A percentile compares a stretch with the other conserved stretches of the same genome.
These are phyloP conservation scores for Steinernema hermaphroditum DNA, from an alignment of 2,888 invertebrate genomes.

Conservation along the genomic window DNA sequence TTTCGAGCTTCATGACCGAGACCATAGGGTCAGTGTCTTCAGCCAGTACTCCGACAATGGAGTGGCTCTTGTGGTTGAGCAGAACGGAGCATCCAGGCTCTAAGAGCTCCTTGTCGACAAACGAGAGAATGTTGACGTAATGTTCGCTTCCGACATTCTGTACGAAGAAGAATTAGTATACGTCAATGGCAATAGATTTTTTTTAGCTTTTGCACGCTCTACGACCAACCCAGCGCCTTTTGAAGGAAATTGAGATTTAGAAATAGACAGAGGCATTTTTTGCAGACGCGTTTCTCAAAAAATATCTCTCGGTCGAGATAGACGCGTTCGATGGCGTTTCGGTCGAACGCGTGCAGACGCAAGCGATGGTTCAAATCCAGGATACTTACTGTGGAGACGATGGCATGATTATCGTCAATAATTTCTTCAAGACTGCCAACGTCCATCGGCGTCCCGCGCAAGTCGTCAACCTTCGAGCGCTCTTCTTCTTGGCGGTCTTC, in stretches of 20 bases:
- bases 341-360: too few relatives aligned
- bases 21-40: constrained; percentile 99
- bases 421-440: constrained; percentile 99
- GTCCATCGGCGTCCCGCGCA: constrained; percentile 98
- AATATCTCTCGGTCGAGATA: too few relatives aligned
- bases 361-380: too few relatives aligned
- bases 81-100: constrained; percentile 98
- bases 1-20: constrained; percentile 98
- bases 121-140: constrained; percentile 96
- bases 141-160: constrained; percentile 89
- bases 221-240: too few relatives aligned
- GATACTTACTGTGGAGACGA: constrained; percentile 74
- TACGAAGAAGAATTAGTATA: constrained; percentile 35
- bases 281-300: too few relatives aligned
- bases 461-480: constrained; percentile 94
- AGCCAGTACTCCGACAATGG: constrained; percentile 96
- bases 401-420: constrained; percentile 99
- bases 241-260: neutral
- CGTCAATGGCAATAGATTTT: too few relatives aligned
- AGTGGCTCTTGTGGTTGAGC: constrained; percentile 95
- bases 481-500: constrained; percentile 99
- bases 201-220: too few relatives aligned
- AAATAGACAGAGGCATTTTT: too few relatives aligned
- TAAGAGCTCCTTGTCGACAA: constrained; percentile 97
- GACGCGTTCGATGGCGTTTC: too few relatives aligned